Evolutionary conservation across 2,888 invertebrate species (phyloP).

Genomic region (Acanthopleura granulata): DNA sequence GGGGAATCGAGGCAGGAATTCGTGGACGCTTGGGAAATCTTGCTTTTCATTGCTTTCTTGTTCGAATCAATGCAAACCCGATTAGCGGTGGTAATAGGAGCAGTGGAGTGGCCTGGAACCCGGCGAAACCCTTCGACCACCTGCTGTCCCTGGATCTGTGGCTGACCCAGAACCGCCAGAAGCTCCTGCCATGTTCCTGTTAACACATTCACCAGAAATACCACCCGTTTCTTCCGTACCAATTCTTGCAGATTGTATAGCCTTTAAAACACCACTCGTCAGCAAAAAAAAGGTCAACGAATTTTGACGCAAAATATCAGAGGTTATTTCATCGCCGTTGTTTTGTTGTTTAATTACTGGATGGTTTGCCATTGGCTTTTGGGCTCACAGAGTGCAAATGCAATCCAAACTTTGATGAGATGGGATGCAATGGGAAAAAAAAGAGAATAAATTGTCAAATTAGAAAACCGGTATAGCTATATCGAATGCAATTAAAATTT

Average conservation of each 20-base stretch:
- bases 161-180: slow-evolving; percentile 31
- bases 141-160: slow-evolving; percentile 26
- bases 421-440: no score
- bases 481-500: no score
- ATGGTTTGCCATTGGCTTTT: no score
- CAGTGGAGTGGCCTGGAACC: background rate
- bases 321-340: no score
- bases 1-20: background rate
- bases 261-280: background rate
- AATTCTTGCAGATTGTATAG: background rate
- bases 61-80: slow-evolving; percentile 43
- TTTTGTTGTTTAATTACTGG: no score
- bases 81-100: slow-evolving; percentile 33
- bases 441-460: no score
- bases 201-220: background rate
- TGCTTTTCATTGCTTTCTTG: slow-evolving; percentile 34
- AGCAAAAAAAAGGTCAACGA: background rate
- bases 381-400: no score
- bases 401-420: no score
- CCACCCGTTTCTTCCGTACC: no score
- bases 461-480: no score
- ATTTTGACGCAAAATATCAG: no score
- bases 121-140: background rate
- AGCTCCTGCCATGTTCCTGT: slow-evolving; percentile 17
- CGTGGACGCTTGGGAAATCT: slow-evolving; percentile 42